Conservation (phyloP, 2,888 invertebrate species). For the Rhopalosiphum nymphaeae region DNA sequence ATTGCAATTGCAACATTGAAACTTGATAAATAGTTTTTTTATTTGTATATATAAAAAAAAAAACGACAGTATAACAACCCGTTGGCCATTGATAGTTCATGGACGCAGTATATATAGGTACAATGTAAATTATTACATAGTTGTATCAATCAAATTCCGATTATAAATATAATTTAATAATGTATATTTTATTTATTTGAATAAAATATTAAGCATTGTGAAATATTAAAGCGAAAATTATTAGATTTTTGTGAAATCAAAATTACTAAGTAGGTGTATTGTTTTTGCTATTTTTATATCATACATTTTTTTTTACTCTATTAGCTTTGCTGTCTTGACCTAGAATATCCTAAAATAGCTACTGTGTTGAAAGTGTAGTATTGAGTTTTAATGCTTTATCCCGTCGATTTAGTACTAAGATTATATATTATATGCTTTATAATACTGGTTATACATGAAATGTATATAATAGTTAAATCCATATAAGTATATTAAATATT, state of each 20-base stretch:
- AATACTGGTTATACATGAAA: not conserved
- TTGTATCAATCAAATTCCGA: not conserved
- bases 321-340: not conserved
- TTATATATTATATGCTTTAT: not conserved
- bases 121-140: not conserved
- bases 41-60: not conserved
- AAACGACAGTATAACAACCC: not conserved
- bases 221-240: not conserved
- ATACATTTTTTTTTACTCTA: not conserved
- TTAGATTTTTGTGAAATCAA: not conserved
- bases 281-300: not conserved
- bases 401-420: not conserved
- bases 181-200: no score
- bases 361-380: not conserved
- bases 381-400: not conserved
- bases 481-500: no score
- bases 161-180: not conserved
- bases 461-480: not conserved
- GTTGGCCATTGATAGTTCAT: not conserved
- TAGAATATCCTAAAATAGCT: not conserved
- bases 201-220: not conserved
- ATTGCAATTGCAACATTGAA: not conserved
- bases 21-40: not conserved
- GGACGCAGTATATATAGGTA: not conserved
- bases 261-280: not conserved